Percentiles rank a stretch among this genome's conserved stretches.
Conservation (phyloP, 2,888 invertebrate species). For the Diloba caeruleocephala region DNA sequence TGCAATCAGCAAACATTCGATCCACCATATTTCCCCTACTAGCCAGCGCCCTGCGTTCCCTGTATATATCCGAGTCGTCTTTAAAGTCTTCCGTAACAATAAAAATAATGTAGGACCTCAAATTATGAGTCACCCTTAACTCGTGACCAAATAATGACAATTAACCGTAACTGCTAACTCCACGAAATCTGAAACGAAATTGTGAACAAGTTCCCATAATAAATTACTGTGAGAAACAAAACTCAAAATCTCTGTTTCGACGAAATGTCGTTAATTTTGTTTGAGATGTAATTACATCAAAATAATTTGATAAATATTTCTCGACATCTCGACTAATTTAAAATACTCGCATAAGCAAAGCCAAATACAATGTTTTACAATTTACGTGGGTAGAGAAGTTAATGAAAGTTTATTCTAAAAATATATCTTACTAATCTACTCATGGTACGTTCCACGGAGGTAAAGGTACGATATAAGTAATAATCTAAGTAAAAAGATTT, state of each 20-base stretch:
- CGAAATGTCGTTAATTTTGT: slow-evolving; percentile 22
- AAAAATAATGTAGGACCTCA: neutral
- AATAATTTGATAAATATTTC: slow-evolving; percentile 46
- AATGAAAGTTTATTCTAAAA: slow-evolving; percentile 12
- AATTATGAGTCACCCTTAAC: slow-evolving; percentile 5
- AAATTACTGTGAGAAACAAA: slow-evolving; percentile 15
- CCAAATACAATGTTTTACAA: slow-evolving; percentile 36
- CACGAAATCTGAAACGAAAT: slow-evolving; percentile 20
- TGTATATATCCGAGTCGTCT: too few species aligned
- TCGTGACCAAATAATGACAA: slow-evolving; percentile 33
- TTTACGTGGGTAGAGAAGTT: slow-evolving; percentile 2
- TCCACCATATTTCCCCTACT: too few species aligned
- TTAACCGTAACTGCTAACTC: slow-evolving; percentile 24
- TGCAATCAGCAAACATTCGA: too few species aligned
- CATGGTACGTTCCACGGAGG: too few species aligned
- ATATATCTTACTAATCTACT: slow-evolving; percentile 7
- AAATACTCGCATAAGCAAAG: slow-evolving; percentile 39
- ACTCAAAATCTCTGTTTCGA: slow-evolving; percentile 11
- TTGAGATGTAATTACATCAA: slow-evolving; percentile 34
- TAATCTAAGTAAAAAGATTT: too few species aligned
- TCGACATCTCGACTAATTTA: slow-evolving; percentile 37
- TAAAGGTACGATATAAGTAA: too few species aligned
- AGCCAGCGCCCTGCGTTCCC: too few species aligned
- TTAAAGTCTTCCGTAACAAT: too few species aligned
- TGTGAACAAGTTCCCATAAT: slow-evolving; percentile 7